Percentiles rank a stretch among this genome's conserved stretches.
Conservation (phyloP, 2,797 vertebrate genomes). For the Lacerta viridis region DNA sequence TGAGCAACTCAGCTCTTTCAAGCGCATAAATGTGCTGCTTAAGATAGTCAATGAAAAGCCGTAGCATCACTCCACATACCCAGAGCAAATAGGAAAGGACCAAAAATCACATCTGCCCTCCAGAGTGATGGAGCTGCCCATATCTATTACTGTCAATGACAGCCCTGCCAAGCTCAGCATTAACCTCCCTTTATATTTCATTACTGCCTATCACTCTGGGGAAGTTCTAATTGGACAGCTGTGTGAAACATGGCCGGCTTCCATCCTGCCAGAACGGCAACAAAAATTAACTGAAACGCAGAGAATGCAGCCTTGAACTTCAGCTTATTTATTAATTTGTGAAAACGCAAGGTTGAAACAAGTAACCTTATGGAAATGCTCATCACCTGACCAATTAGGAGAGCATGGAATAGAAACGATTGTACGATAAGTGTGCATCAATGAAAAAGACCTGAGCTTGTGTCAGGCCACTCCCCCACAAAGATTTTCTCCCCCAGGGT, state of each 20-base stretch:
- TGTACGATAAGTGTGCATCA: not conserved
- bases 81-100: slow-evolving; percentile 42
- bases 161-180: slow-evolving; percentile 49
- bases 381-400: not conserved
- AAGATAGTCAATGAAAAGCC: slow-evolving; percentile 25
- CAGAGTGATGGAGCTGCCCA: slow-evolving; percentile 29
- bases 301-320: slow-evolving; percentile 25
- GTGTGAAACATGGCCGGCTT: slow-evolving; percentile 28
- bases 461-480: not conserved
- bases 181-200: slow-evolving; percentile 58
- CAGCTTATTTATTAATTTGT: slow-evolving; percentile 24
- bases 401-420: not conserved
- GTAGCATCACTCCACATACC: not conserved
- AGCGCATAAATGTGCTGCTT: slow-evolving; percentile 15
- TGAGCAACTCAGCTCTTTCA: slow-evolving; percentile 35
- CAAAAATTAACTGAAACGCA: slow-evolving; percentile 26
- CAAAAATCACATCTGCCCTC: slow-evolving; percentile 44
- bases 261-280: slow-evolving; percentile 29
- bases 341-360: not conserved
- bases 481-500: not conserved
- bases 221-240: slow-evolving; percentile 53
- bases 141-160: slow-evolving; percentile 38
- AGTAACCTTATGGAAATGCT: not conserved
- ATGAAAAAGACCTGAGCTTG: not conserved
- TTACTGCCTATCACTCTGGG: slow-evolving; percentile 43